Conservation (phyloP, 2,888 invertebrate genomes). For the Microplitis manilae region DNA sequence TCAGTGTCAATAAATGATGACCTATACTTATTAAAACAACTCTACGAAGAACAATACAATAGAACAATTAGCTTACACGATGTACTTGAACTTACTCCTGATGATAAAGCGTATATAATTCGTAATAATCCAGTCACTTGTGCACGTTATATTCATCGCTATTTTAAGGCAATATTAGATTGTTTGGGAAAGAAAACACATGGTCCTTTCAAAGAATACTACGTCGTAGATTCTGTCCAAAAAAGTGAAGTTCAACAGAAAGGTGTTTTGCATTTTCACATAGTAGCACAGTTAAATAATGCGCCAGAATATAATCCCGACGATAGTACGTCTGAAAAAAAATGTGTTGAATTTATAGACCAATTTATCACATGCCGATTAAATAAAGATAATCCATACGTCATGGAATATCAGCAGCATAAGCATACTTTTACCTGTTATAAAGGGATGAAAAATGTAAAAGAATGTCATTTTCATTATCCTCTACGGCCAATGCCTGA, state of each 20-base stretch:
- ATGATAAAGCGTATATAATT: background rate
- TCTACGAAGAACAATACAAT: conserved; percentile 1
- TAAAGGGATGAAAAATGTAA: too few species aligned
- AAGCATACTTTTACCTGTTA: too few species aligned
- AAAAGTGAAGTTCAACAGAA: conserved; percentile 22
- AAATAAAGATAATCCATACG: too few species aligned
- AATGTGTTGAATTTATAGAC: too few species aligned
- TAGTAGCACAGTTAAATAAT: background rate
- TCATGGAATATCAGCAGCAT: too few species aligned
- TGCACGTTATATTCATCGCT: too few species aligned
- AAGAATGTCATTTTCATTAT: too few species aligned
- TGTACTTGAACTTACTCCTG: background rate
- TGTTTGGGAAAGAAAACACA: background rate
- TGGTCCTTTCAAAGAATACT: conserved; percentile 11
- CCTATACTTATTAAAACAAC: conserved; percentile 11
- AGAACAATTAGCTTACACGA: background rate
- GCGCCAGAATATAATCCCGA: too few species aligned
- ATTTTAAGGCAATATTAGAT: background rate
- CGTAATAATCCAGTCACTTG: conserved; percentile 4
- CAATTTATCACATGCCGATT: too few species aligned
- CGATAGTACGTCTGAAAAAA: too few species aligned
- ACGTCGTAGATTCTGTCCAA: conserved; percentile 13
- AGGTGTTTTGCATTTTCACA: conserved; percentile 17
- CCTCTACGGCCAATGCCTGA: too few species aligned
- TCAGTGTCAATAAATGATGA: background rate